Evolutionary conservation across 2,113 vertebrate species (phyloP).

Genomic region (Laterallus jamaicensis): DNA sequence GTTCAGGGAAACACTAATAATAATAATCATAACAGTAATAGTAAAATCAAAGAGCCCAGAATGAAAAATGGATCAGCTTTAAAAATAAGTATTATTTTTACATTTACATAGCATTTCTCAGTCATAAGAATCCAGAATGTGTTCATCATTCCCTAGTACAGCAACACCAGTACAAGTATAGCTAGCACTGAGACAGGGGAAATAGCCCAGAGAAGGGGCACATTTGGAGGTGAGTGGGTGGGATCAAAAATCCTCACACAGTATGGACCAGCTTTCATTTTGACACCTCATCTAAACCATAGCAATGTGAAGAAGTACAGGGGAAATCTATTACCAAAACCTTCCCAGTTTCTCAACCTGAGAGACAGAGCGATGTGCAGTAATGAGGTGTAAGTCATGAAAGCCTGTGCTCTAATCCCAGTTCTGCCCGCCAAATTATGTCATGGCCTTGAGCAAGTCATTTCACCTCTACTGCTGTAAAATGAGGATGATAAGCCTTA

Average conservation of each 20-base stretch:
- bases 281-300: background rate
- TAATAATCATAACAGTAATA: background rate
- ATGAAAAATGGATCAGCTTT: background rate
- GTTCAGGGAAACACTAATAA: background rate
- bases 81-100: background rate
- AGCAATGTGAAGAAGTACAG: background rate
- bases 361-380: background rate
- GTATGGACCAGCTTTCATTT: background rate
- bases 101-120: background rate
- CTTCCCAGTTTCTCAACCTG: background rate
- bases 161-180: background rate
- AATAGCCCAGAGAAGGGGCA: background rate
- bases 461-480: slow-evolving; percentile 44
- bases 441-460: slow-evolving; percentile 49
- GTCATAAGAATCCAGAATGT: background rate
- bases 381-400: slow-evolving; percentile 48
- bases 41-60: background rate
- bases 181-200: background rate
- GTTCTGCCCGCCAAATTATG: slow-evolving; percentile 48
- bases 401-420: slow-evolving; percentile 7
- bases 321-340: slow-evolving; percentile 18
- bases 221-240: background rate
- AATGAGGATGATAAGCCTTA: slow-evolving; percentile 51
- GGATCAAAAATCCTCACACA: background rate
- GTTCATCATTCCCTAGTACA: background rate